A percentile compares a stretch with the other conserved stretches of the same genome.
Conservation (phyloP, 2,113 vertebrate genomes). For the Tringa solitaria region DNA sequence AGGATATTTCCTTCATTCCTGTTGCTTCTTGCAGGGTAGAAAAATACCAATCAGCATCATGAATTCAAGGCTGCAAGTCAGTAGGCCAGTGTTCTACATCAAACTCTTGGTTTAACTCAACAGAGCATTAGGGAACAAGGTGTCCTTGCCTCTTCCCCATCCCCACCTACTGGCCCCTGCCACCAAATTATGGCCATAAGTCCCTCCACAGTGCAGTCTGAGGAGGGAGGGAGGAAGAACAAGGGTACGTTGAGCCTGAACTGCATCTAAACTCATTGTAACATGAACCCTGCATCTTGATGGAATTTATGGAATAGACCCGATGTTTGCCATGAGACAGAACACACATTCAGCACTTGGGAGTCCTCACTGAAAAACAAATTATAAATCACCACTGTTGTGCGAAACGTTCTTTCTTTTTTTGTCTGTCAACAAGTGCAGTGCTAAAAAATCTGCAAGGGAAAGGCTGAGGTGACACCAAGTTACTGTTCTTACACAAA, state of each 20-base stretch:
- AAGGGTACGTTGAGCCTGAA: not conserved
- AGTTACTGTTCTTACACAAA: not conserved
- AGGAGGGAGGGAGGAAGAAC: not conserved
- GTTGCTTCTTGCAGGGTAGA: not conserved
- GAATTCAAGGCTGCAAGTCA: not conserved
- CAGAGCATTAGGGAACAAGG: not conserved
- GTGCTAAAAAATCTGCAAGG: not conserved
- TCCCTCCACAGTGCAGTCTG: not conserved
- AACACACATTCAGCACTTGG: not conserved
- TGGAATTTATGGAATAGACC: not conserved
- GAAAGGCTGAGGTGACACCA: not conserved
- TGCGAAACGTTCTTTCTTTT: not conserved
- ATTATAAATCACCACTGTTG: not conserved
- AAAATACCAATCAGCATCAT: not conserved
- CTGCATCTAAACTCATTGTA: not conserved
- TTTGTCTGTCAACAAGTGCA: not conserved
- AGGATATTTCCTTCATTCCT: not conserved
- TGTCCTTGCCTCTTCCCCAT: not conserved
- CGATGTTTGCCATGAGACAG: not conserved
- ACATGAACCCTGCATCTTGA: not conserved
- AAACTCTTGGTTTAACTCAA: not conserved
- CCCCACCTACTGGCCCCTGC: not conserved
- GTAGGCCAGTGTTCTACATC: no score
- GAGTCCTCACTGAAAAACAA: not conserved
- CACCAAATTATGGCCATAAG: not conserved